A percentile compares a stretch with the other conserved stretches of the same genome.
These are phyloP conservation scores for Meteorus sp. DNA, from an alignment of 1,140 invertebrate genomes.

Conservation along the genomic window DNA sequence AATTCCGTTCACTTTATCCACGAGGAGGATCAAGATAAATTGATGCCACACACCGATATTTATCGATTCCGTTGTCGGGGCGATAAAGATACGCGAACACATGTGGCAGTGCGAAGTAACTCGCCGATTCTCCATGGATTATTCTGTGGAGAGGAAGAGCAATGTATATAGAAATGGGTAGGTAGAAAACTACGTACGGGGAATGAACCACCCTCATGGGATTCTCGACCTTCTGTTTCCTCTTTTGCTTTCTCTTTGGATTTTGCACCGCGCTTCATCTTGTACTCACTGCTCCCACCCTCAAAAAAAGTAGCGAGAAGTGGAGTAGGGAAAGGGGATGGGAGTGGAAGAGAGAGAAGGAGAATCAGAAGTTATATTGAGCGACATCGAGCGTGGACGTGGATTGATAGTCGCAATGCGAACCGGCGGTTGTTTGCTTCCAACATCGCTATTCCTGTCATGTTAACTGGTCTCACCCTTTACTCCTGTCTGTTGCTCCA, in stretches of 20 bases:
- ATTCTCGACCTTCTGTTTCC: not conserved
- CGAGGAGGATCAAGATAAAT: constrained; percentile 2
- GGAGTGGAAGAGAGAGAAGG: not conserved
- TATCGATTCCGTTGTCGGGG: not conserved
- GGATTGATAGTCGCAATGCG: constrained; percentile 27
- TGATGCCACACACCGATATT: not conserved
- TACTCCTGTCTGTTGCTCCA: not conserved
- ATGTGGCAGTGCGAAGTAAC: not conserved
- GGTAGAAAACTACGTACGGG: not conserved
- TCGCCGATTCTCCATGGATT: not conserved
- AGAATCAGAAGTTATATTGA: constrained; percentile 26
- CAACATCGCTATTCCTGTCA: constrained; percentile 34
- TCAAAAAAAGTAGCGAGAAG: no score
- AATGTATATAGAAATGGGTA: no score
- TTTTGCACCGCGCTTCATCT: not conserved
- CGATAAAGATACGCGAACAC: not conserved
- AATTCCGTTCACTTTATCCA: no score
- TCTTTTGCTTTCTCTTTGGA: not conserved
- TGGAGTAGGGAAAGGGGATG: constrained; percentile 4
- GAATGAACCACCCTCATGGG: not conserved
- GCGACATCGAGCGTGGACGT: constrained; percentile 34
- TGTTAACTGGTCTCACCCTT: constrained; percentile 32
- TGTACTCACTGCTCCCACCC: no score
- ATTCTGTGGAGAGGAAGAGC: not conserved
- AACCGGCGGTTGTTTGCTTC: constrained; percentile 36